Evolutionary conservation across 2,888 invertebrate species (phyloP), one percentile per base, ranked within the genome.

Genomic region (Globia sparganii): DNA sequence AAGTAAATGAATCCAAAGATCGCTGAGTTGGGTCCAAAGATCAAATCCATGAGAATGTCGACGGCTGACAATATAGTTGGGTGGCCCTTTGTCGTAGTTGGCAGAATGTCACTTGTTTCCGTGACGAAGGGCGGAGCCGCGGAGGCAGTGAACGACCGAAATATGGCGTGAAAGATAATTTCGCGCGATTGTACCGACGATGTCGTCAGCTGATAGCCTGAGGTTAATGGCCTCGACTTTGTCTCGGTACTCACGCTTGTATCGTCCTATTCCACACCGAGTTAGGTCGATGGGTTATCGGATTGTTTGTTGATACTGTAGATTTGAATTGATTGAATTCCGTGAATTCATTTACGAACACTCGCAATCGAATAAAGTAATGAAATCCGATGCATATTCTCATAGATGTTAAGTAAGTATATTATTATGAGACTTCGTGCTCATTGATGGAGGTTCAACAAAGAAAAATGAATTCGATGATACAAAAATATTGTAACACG

Each of bases 191-290:
- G 91, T 90, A 89, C 90, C 92, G 95, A 94, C 92, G 95, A 94
- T 96, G 95, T 95, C 95, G 96, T 96, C 96, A 96, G 96, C 96
- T 96, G 96, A 96, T 96, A 96, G 93, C 89, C 87, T 75, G 92
- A 92, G 96, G 95, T 94, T 92, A 95, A 92, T 92, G 94, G 87
- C 95, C 96, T 92, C 95, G 93, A 95, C 95, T 95, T 95, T 95
- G 96, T 95, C 95, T 95, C 94, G 91, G 91, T 93, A 92, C 89
- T 91, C 93, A 93, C 89, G 90, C 92, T 92, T 93, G 92, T 94
- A 94, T 94, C 95, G 92, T 90, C 90, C 91, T 91, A 87, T 89
- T 90, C 90, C 89, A 87, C 88, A 85, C 87, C 87, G 88, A 88
- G 88, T 89, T 91, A 93, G 94, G 94, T 94, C 93, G 92, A 89